Evolutionary conservation across 2,113 vertebrate species (phyloP), one percentile per base, ranked within the genome.

Genomic region (Tapirus terrestris): DNA sequence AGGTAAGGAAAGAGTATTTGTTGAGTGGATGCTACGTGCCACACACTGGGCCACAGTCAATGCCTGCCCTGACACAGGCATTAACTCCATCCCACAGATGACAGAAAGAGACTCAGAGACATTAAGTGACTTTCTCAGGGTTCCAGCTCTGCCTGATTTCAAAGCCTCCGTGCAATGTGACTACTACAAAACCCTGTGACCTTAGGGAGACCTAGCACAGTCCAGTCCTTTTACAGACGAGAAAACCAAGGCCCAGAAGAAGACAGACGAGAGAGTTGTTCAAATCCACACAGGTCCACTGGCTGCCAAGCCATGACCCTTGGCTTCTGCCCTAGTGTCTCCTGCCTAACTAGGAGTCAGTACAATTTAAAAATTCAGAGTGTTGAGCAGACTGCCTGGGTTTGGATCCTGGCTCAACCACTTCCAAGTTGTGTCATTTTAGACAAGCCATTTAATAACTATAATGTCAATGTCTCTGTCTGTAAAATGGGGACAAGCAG

Each of bases 191-290:
- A 96, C 20, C 72, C 29, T 33, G 36, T 53, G 60, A 43, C 72
- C 43, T 76, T 53, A 79, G 82, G 61, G 36, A 97, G 63, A 75
- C 6, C 23, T 5, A 65, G n/a, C n/a, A 72, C 1, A 77, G 43
- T 29, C 51, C 5, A 89, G 45, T 76, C 73, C 51, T 90, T 77
- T 83, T 48, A 84, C 27, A 76, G 58, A 96, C 9, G 25, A 93
- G 83, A 96, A 96, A 89, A 92, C 4, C 20, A 84, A 80, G 20
- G 51, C n/a, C 58, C 48, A 96, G 80, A 79, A 67, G 45, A 23
- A 76, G 72, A 76, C 16, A 86, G 56, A 68, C 73, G 31, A 31
- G 11, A 73, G 17, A 36, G 33, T 23, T 77, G 4, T 89, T 43
- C 16, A 56, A 77, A 93, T 79, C 79, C 29, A 23, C 1, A 88